Conservation (phyloP, 2,797 vertebrate genomes). For the Xenopus petersii region DNA sequence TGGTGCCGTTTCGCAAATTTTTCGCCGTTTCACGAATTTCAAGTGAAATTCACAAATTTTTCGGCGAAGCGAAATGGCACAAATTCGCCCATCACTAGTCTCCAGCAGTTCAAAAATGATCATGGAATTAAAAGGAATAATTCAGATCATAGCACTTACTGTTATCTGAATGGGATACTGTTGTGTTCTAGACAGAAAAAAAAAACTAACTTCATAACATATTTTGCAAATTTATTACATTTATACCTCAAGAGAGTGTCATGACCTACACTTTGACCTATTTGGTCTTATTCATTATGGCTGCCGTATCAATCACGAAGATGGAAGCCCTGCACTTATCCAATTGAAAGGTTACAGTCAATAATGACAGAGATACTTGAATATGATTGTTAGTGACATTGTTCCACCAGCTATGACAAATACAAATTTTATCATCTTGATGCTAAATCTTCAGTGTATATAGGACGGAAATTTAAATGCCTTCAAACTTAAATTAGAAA, state of each 20-base stretch:
- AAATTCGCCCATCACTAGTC: no score
- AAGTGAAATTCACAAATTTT: no score
- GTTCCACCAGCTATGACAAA: no score
- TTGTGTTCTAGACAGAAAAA: slow-evolving; percentile 23
- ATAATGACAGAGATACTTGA: neutral
- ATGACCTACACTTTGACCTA: neutral
- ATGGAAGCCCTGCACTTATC: neutral
- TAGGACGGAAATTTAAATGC: no score
- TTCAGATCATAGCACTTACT: no score
- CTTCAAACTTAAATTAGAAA: no score
- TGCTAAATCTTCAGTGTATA: no score
- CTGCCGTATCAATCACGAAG: neutral
- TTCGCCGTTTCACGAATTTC: no score
- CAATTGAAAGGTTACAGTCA: neutral
- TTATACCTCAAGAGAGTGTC: slow-evolving; percentile 2
- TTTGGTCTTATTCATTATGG: slow-evolving; percentile 1
- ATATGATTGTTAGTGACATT: neutral
- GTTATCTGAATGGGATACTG: no score
- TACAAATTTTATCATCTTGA: no score
- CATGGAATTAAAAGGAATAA: neutral
- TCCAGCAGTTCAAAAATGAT: slow-evolving; percentile 23
- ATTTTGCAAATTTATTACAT: neutral
- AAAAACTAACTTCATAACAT: neutral
- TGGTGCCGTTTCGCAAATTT: no score
- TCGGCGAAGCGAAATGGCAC: no score